A percentile compares a stretch with the other conserved stretches of the same genome.
Conservation (phyloP, 2,888 invertebrate species). For the Schizaphis graminum region DNA sequence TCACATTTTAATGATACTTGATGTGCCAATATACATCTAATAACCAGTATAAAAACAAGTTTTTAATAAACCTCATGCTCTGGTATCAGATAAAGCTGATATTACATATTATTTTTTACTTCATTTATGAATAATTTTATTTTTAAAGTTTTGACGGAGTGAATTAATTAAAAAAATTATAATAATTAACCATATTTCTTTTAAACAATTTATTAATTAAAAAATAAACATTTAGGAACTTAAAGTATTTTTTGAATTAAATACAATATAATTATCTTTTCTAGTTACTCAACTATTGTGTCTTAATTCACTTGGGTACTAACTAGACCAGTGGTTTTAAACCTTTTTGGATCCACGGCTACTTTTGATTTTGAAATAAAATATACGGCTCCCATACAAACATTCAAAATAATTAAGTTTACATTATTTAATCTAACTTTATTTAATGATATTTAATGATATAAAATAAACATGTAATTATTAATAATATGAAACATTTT, state of each 20-base stretch:
- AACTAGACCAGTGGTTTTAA: too few species aligned
- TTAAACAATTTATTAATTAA: background rate
- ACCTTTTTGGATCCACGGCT: too few species aligned
- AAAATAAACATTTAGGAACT: background rate
- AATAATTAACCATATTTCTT: background rate
- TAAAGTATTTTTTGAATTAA: background rate
- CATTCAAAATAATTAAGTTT: too few species aligned
- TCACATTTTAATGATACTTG: background rate
- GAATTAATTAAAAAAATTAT: background rate
- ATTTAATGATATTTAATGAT: too few species aligned
- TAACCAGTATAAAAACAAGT: background rate
- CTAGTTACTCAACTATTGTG: background rate
- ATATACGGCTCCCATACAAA: too few species aligned
- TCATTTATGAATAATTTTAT: background rate
- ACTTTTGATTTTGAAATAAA: too few species aligned
- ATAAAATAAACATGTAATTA: too few species aligned
- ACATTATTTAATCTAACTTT: too few species aligned
- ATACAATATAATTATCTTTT: background rate
- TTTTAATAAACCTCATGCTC: background rate
- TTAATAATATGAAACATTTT: too few species aligned
- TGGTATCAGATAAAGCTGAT: background rate
- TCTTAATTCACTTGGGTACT: background rate
- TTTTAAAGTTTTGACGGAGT: background rate
- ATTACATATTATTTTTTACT: background rate
- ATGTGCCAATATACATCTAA: background rate